Percentiles rank a stretch among this genome's conserved stretches.
These are phyloP conservation scores for Poecilia picta DNA, from an alignment of 2,797 vertebrate species.

Conservation along the genomic window DNA sequence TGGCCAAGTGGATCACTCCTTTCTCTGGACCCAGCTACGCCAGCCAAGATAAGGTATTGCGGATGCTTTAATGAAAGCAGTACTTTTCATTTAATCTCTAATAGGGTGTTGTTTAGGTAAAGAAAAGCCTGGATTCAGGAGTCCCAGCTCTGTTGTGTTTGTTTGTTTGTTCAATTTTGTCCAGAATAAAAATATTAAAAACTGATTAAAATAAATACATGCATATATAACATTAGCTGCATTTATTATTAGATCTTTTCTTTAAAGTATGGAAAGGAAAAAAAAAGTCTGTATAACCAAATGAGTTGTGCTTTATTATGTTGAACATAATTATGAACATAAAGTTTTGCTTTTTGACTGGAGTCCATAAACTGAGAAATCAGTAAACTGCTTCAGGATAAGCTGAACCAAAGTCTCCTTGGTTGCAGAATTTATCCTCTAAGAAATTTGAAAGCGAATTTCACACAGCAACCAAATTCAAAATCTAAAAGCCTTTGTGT, in stretches of 20 bases:
- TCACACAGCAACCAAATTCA: too few species aligned
- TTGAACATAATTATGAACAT: background rate
- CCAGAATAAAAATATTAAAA: background rate
- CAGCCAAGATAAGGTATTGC: conserved; percentile 6
- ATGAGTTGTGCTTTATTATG: background rate
- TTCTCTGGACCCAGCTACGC: conserved; percentile 85
- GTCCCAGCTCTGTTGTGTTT: background rate
- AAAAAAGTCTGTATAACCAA: background rate
- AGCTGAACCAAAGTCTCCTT: background rate
- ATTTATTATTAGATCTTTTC: background rate
- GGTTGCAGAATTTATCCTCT: background rate
- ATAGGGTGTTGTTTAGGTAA: background rate
- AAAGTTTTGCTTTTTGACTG: background rate
- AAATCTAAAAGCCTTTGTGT: background rate
- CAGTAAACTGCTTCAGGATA: background rate
- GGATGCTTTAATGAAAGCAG: background rate
- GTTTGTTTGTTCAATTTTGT: background rate
- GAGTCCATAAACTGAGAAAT: background rate
- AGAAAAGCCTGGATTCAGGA: background rate
- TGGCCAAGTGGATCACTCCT: conserved; percentile 83
- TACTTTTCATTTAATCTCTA: background rate
- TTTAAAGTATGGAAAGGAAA: background rate
- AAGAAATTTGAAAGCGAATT: background rate
- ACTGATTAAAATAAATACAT: background rate
- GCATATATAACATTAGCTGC: background rate